Percentiles rank a stretch among this genome's conserved stretches.
phyloP scores from a whole-genome alignment of 2,113 vertebrate species.

The Toxotes chatareus region DNA sequence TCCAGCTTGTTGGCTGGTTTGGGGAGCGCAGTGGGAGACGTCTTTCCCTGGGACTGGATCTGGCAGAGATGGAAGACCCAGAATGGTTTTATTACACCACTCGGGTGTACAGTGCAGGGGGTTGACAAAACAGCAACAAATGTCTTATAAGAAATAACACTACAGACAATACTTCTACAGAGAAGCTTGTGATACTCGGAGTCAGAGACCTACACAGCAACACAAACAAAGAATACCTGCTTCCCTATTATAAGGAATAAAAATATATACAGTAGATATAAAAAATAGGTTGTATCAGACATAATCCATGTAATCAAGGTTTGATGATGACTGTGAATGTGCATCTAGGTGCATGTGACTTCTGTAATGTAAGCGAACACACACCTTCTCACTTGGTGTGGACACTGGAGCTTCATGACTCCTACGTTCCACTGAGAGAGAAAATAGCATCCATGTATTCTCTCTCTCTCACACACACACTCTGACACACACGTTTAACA shows the following conservation, averaged over 20 bases:
- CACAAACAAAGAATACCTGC: not conserved
- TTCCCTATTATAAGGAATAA: not conserved
- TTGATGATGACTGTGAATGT: slow-evolving; percentile 18
- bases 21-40: slow-evolving; percentile 82
- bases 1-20: slow-evolving; percentile 95
- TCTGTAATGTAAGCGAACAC: slow-evolving; percentile 51
- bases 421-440: slow-evolving; percentile 66
- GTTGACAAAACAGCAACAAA: not conserved
- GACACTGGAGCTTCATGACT: slow-evolving; percentile 68
- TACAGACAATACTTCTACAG: not conserved
- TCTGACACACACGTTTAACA: not conserved
- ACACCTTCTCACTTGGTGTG: slow-evolving; percentile 63
- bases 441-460: slow-evolving; percentile 71
- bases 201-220: not conserved
- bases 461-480: slow-evolving; percentile 2
- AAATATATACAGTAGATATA: not conserved
- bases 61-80: slow-evolving; percentile 60
- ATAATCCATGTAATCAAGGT: slow-evolving; percentile 2
- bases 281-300: not conserved
- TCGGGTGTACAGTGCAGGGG: not conserved
- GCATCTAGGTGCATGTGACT: slow-evolving; percentile 30
- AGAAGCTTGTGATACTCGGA: too few relatives aligned
- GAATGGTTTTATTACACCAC: slow-evolving; percentile 8
- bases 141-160: not conserved
- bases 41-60: slow-evolving; percentile 93